These are phyloP conservation scores for Todus mexicanus DNA, from an alignment of 2,797 vertebrate genomes.

Conservation along the genomic window DNA sequence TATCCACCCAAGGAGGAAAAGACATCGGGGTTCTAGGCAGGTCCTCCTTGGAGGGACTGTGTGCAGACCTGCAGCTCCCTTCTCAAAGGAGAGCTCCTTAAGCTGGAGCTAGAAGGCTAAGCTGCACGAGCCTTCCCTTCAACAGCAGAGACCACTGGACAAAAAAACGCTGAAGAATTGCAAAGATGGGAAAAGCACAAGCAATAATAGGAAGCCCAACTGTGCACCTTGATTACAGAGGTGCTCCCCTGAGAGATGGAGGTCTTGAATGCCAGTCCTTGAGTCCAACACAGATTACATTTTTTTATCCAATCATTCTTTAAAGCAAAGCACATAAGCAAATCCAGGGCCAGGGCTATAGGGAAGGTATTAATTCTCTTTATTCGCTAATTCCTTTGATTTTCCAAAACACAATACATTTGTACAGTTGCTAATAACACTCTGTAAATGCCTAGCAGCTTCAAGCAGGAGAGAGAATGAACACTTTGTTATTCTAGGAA, in stretches of 20 bases:
- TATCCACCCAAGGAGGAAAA: neutral
- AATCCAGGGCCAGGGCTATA: neutral
- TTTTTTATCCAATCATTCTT: neutral
- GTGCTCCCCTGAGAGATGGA: neutral
- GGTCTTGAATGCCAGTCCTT: neutral
- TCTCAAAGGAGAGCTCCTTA: neutral
- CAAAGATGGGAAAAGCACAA: neutral
- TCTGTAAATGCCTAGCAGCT: neutral
- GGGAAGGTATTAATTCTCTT: constrained; percentile 12
- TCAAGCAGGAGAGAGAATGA: constrained; percentile 14
- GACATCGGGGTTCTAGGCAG: neutral
- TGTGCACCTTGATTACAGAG: neutral
- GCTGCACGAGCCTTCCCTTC: neutral
- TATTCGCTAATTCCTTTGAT: constrained; percentile 4
- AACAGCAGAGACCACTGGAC: neutral
- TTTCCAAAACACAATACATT: constrained; percentile 9
- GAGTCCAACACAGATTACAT: neutral
- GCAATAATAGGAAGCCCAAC: neutral
- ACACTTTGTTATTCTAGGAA: constrained; percentile 44
- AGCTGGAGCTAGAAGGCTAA: neutral
- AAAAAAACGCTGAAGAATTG: neutral
- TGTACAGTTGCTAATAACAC: constrained; percentile 2
- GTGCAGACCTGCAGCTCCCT: neutral
- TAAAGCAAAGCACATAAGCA: neutral
- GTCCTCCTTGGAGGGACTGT: neutral